Base-by-base conservation (phyloP, 2,888 invertebrate genomes). In the Aporophyla nigra region DNA sequence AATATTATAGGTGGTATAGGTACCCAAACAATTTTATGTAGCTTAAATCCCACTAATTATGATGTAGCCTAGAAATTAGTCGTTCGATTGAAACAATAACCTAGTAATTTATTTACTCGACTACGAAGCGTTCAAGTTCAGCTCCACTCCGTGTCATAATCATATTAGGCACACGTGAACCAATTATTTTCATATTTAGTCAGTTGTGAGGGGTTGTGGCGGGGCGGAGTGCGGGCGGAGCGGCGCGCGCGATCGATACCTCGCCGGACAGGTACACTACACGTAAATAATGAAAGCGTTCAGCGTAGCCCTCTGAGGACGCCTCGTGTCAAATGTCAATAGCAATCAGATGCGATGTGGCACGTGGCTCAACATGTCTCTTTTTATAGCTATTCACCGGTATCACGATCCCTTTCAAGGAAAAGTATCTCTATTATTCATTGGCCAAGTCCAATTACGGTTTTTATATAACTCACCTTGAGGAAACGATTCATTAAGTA, bases 201-300 rank as follows among this genome's bases (percentile, higher is more conserved):
- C 82, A 86, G 90, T 89, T 88, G 87, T 87, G 88, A 85, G 85
- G 88, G 89, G 89, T 89, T 88, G 90, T 83, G 87, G 85, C 80
- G 74, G 87, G 43, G 85, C 80, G 86, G 89, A 86, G 86, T 85
- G 87, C 79, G 86, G 87, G 88, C 84, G 86, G 84, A 85, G 87
- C 79, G 86, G 85, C 77, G 83, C 73, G 89, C 89, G 86, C 91
- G 92, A 92, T 93, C 91, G 90, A 91, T 91, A 91, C 88, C 75
- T 68, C 84, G 87, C 88, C 89, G 93, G 93, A 90, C 92, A 93
- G 93, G 91, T 92, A 90, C 88, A 91, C 90, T 92, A 91, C 90
- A 92, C 92, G 92, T 95, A 93, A 95, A 95, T 95, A 95, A 95
- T 95, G 93, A 93, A 95, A 93, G 90, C 91, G 90, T 91, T 93